Base-by-base conservation (phyloP, 1,140 invertebrate species). In the Plectus sambesii region DNA sequence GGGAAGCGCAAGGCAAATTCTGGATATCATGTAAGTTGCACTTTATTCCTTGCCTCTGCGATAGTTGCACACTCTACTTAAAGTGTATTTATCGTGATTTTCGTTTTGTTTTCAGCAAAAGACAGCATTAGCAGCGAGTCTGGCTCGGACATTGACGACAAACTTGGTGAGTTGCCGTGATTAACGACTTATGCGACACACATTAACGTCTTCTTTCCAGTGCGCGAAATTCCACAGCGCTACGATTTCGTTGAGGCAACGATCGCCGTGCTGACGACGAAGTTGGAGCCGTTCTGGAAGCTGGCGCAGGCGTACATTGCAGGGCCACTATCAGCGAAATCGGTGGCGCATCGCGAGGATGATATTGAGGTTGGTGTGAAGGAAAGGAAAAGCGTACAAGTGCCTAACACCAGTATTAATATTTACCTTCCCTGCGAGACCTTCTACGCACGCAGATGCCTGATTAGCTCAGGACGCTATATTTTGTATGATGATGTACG, bases 281-380 rank as follows among this genome's bases (percentile, higher is more conserved):
- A 67, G 49, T 44, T 67, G 24, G 60, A 58, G 19, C 51, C 61
- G 1, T 67, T 67, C 40, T 69, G 61, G 63, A 67, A 67, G 39
- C 48, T 67, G n/a, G 53, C 63, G 9, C 62, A 65, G 39, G 58
- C 42, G 17, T 67, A 68, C 49, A 33, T 33, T 33, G 12, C 12
- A 12, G 30, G 30, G 12, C 30, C 12, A 33, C 17, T 33, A 17
- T 12, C 12, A 12, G 12, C 17, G 30, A 12, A 12, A 17, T 33
- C 30, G 17, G 17, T 12, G 12, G 12, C 17, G 17, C 30, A 33
- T 33, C 12, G 17, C 12, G 30, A 33, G 17, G 30, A 33, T 17
- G 12, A 33, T 12, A 17, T 33, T 33, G 30, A 33, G 30, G 30
- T 33, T 33, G 17, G 30, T 33, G 30, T 33, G 17, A 33, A 12